These are phyloP conservation scores for Epinephelus fuscoguttatus DNA, from an alignment of 2,113 vertebrate species.

Conservation along the genomic window DNA sequence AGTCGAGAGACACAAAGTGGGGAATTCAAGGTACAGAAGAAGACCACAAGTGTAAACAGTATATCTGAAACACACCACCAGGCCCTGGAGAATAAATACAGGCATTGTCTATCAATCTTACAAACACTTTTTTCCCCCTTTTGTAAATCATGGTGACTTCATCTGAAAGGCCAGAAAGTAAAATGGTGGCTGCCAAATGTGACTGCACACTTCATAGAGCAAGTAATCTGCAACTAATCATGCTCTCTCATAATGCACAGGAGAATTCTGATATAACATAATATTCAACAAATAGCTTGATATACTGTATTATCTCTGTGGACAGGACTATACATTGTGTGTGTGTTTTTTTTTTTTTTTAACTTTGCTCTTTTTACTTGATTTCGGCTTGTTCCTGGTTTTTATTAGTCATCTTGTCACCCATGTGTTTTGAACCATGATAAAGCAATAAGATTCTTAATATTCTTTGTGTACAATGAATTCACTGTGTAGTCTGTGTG, in stretches of 20 bases:
- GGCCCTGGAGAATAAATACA: not conserved
- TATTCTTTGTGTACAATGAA: not conserved
- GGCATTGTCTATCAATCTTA: not conserved
- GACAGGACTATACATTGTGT: not conserved
- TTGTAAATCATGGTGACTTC: conserved; percentile 3
- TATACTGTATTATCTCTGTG: not conserved
- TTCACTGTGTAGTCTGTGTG: not conserved
- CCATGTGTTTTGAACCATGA: not conserved
- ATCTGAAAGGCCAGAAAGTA: conserved; percentile 1
- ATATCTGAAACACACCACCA: not conserved
- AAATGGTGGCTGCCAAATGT: not conserved
- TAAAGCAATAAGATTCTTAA: not conserved
- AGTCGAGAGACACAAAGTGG: not conserved
- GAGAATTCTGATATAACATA: not conserved
- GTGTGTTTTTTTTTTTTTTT: not conserved
- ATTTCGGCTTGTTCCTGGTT: not conserved
- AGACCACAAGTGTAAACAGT: conserved; percentile 22
- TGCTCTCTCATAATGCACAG: not conserved
- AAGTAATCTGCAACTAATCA: not conserved
- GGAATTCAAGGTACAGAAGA: not conserved
- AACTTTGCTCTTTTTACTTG: not conserved
- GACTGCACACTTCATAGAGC: not conserved
- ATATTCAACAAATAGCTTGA: too few relatives aligned
- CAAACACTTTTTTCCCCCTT: not conserved
- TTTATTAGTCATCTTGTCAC: not conserved